phyloP scores from a whole-genome alignment of 2,113 vertebrate species.

The Fregetta grallaria region DNA sequence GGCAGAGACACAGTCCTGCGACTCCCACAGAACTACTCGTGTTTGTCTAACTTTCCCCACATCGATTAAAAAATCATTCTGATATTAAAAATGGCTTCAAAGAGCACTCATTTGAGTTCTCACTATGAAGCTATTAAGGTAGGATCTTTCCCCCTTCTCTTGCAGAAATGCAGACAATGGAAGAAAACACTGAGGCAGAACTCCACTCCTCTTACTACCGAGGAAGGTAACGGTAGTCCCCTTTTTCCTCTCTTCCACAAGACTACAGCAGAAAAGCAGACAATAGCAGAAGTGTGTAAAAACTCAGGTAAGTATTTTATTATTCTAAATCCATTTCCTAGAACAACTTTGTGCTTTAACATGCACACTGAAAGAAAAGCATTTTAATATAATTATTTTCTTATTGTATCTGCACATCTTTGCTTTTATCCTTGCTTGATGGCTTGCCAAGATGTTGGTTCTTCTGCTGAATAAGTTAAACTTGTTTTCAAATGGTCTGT shows the following conservation, averaged over 20 bases:
- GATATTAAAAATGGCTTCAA: neutral
- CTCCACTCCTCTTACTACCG: neutral
- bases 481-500: neutral
- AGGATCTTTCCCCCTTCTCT: neutral
- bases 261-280: neutral
- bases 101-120: neutral
- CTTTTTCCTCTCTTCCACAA: neutral
- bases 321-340: neutral
- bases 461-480: neutral
- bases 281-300: neutral
- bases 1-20: neutral
- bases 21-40: fast-evolving
- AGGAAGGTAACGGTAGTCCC: fast-evolving
- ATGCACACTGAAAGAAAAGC: neutral
- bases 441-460: neutral
- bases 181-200: neutral
- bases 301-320: neutral
- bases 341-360: neutral
- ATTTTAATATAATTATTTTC: neutral
- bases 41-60: neutral
- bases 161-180: neutral
- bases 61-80: neutral
- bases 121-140: neutral
- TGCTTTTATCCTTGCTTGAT: neutral
- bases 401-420: neutral